Conservation (phyloP, 2,113 vertebrate species). For the Monopterus albus region DNA sequence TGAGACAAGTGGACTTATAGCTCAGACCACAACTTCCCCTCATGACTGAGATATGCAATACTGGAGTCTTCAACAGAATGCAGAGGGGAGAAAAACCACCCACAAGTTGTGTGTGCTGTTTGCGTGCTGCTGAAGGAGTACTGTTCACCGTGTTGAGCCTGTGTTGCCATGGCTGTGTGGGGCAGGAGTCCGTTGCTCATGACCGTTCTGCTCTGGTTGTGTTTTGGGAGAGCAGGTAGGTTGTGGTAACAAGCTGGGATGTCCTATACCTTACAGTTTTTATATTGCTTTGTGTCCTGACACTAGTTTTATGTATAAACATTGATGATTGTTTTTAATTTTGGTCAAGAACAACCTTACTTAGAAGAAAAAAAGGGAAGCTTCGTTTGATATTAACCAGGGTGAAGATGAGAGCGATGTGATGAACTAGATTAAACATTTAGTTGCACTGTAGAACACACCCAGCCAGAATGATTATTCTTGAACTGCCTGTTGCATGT, state of each 20-base stretch:
- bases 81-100: neutral
- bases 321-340: too few species aligned
- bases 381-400: too few species aligned
- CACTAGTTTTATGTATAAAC: neutral
- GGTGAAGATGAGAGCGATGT: too few species aligned
- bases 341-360: too few species aligned
- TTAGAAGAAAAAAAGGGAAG: too few species aligned
- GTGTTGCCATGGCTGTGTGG: slow-evolving; percentile 35
- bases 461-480: neutral
- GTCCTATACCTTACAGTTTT: neutral
- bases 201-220: slow-evolving; percentile 70
- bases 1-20: slow-evolving; percentile 70
- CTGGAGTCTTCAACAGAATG: slow-evolving; percentile 31
- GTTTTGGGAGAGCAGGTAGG: slow-evolving; percentile 77
- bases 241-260: neutral
- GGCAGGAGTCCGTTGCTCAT: slow-evolving; percentile 38
- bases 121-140: neutral
- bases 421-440: neutral
- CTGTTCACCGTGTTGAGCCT: neutral
- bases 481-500: neutral
- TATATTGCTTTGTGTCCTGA: neutral
- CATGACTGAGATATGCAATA: slow-evolving; percentile 34
- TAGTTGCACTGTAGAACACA: neutral
- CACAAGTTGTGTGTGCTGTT: neutral
- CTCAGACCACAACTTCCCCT: slow-evolving; percentile 83